phyloP scores from a whole-genome alignment of 2,888 invertebrate species.

The Tiliacea aurago region DNA sequence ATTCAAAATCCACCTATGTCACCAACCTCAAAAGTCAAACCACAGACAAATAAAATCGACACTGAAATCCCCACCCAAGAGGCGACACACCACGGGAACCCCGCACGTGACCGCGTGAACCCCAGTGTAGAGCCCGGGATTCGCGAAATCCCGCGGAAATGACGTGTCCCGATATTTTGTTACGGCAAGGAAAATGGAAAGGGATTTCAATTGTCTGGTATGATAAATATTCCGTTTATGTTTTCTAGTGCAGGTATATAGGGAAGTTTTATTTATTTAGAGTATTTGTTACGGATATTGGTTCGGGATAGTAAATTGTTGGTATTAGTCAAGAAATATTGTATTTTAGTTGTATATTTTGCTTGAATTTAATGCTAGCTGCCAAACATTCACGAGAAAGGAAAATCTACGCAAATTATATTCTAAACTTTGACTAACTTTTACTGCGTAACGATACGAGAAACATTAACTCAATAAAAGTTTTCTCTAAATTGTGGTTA shows the following conservation, averaged over 20 bases:
- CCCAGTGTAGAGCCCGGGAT: slow-evolving; percentile 55
- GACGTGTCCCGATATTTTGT: slow-evolving; percentile 68
- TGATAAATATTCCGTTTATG: slow-evolving; percentile 58
- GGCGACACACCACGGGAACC: slow-evolving; percentile 38
- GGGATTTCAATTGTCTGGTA: slow-evolving; percentile 60
- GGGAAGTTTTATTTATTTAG: slow-evolving; percentile 30
- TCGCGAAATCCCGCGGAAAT: slow-evolving; percentile 57
- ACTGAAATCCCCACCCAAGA: slow-evolving; percentile 43
- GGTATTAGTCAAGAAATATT: background rate
- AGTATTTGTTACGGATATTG: slow-evolving; percentile 38
- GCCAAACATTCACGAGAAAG: background rate
- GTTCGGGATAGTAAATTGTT: slow-evolving; percentile 35
- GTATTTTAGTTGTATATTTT: background rate
- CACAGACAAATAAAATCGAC: slow-evolving; percentile 50
- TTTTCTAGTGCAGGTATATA: slow-evolving; percentile 25
- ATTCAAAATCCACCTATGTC: background rate
- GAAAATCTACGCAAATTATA: slow-evolving; percentile 10
- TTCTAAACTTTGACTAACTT: slow-evolving; percentile 6
- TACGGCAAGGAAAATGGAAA: slow-evolving; percentile 59
- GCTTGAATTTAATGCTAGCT: background rate
- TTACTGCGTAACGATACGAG: background rate
- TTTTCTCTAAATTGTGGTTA: background rate
- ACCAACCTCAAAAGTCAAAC: slow-evolving; percentile 36
- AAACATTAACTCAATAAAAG: slow-evolving; percentile 10
- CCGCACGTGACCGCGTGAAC: slow-evolving; percentile 63